Evolutionary conservation across 2,888 invertebrate genomes (phyloP).

Genomic region (Scaptomyza caliginosa): DNA sequence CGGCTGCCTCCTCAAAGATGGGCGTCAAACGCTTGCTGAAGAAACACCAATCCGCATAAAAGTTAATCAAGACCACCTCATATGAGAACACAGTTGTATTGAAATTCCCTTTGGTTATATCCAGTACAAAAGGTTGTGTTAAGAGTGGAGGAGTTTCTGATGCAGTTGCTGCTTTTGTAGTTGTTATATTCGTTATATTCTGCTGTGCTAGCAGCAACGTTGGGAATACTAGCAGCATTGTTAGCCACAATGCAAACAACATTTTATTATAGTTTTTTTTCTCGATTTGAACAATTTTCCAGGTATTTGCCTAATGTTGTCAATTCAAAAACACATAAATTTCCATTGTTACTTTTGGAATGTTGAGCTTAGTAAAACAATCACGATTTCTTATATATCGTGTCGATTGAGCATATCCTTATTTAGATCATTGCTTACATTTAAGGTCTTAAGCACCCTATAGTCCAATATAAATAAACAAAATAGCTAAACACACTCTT

Average conservation of each 20-base stretch:
- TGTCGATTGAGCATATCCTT: not conserved
- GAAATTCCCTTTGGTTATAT: constrained; percentile 39
- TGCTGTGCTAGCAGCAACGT: not conserved
- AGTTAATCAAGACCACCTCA: constrained; percentile 58
- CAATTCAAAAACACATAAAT: not conserved
- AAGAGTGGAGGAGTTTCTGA: not conserved
- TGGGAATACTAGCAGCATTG: not conserved
- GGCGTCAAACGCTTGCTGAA: constrained; percentile 44
- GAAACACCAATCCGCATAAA: constrained; percentile 67
- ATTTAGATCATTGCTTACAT: constrained; percentile 19
- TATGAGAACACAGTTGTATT: constrained; percentile 32
- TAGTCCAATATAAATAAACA: constrained; percentile 59
- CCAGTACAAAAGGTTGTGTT: constrained; percentile 15
- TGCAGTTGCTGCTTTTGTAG: not conserved
- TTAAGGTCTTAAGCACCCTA: constrained; percentile 35
- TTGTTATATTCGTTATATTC: not conserved
- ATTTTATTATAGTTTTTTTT: constrained; percentile 7
- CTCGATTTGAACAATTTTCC: not conserved
- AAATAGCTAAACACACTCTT: not conserved
- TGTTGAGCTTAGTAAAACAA: not conserved
- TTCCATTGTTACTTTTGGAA: not conserved
- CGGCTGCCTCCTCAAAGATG: constrained; percentile 50
- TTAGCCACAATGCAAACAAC: constrained; percentile 2
- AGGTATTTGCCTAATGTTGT: constrained; percentile 2
- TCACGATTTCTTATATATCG: not conserved